phyloP scores from a whole-genome alignment of 2,888 invertebrate genomes.

The Acanthosepion esculentum region DNA sequence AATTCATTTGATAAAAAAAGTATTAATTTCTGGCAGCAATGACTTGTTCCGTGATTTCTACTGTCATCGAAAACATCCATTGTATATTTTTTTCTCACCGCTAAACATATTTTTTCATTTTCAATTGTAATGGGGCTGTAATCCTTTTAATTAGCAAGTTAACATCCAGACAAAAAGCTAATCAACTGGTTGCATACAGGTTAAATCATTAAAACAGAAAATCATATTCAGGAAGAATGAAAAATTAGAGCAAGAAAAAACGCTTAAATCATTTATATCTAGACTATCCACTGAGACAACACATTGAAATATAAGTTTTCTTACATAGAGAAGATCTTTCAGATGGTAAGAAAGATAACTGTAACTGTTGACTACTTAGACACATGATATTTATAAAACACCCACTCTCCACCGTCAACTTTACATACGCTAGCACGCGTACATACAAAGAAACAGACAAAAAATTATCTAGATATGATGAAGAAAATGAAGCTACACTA shows the following conservation, averaged over 20 bases:
- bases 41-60: neutral
- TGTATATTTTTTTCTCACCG: neutral
- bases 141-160: too few relatives aligned
- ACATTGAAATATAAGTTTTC: neutral
- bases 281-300: neutral
- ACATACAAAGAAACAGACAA: neutral
- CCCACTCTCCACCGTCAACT: neutral
- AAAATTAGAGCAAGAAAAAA: neutral
- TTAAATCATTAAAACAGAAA: neutral
- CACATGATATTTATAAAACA: neutral
- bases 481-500: neutral
- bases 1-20: neutral
- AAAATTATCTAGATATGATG: neutral
- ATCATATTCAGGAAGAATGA: neutral
- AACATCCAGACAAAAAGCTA: too few relatives aligned
- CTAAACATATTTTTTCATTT: neutral
- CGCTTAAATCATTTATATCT: neutral
- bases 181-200: too few relatives aligned
- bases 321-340: neutral
- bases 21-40: neutral
- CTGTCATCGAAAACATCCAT: neutral
- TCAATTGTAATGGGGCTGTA: neutral
- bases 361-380: neutral
- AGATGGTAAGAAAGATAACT: neutral
- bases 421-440: neutral